Percentiles rank a stretch among this genome's conserved stretches.
These are phyloP conservation scores for Pygoscelis antarcticus DNA, from an alignment of 2,113 vertebrate genomes.

Conservation along the genomic window DNA sequence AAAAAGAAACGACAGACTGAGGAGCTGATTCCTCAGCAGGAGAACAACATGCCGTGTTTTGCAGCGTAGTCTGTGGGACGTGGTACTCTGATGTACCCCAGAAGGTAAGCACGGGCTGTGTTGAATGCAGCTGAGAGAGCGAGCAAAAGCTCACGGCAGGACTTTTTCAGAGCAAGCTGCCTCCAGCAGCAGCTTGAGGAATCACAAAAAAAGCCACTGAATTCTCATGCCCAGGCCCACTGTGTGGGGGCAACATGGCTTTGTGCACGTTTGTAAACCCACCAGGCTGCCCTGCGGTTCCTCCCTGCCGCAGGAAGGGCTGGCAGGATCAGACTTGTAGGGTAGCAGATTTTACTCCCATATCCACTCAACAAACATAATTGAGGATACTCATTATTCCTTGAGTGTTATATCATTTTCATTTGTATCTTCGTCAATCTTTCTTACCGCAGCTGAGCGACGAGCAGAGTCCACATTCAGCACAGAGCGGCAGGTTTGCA, in stretches of 20 bases:
- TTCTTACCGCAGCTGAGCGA: fast-evolving
- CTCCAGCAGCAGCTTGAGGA: neutral
- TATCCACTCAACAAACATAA: neutral
- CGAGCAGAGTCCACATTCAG: neutral
- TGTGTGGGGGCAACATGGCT: fast-evolving
- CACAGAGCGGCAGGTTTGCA: neutral
- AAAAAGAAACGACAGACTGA: neutral
- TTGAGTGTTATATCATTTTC: neutral
- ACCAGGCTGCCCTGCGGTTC: fast-evolving
- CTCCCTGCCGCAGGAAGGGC: fast-evolving
- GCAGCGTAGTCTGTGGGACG: fast-evolving
- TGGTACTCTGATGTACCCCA: neutral
- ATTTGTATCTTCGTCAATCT: neutral
- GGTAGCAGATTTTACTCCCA: neutral
- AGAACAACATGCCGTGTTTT: neutral
- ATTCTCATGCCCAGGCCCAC: neutral
- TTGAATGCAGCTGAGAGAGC: neutral
- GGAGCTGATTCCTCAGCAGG: neutral
- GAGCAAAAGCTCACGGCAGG: fast-evolving
- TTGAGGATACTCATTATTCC: neutral
- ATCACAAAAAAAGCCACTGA: neutral
- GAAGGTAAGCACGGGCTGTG: neutral
- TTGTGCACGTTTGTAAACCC: neutral
- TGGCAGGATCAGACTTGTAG: neutral
- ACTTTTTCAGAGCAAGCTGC: neutral